phyloP scores from a whole-genome alignment of 2,113 vertebrate genomes.

The Myrmophylax atrothorax region DNA sequence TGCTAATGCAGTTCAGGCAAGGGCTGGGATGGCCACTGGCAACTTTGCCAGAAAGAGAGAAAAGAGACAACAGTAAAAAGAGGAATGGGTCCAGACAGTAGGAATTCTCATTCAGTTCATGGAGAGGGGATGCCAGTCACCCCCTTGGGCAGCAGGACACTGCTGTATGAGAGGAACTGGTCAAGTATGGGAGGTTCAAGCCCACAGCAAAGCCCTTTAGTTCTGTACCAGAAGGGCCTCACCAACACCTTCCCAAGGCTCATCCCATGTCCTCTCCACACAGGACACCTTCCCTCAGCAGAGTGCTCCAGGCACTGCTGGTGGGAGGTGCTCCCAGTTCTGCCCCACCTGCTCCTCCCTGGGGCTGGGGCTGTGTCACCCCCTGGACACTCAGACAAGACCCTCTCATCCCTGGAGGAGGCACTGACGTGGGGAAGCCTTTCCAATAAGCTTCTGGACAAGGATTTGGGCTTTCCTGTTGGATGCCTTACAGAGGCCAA shows the following conservation, averaged over 20 bases:
- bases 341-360: neutral
- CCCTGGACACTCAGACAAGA: neutral
- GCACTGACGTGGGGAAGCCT: accelerated
- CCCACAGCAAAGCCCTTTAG: neutral
- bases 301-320: accelerated
- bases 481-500: neutral
- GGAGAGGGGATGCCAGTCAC: neutral
- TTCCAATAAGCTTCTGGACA: neutral
- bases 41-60: neutral
- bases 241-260: accelerated
- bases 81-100: neutral
- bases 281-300: neutral
- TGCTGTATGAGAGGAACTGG: accelerated
- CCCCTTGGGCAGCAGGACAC: neutral
- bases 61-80: neutral
- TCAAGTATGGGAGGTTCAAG: neutral
- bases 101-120: neutral
- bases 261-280: accelerated
- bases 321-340: neutral
- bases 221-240: neutral
- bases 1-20: neutral
- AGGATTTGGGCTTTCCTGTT: neutral
- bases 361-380: neutral
- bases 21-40: neutral
- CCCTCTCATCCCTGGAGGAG: neutral